These are phyloP conservation scores for Antrozous pallidus DNA, from an alignment of 2,797 vertebrate species.

Conservation along the genomic window DNA sequence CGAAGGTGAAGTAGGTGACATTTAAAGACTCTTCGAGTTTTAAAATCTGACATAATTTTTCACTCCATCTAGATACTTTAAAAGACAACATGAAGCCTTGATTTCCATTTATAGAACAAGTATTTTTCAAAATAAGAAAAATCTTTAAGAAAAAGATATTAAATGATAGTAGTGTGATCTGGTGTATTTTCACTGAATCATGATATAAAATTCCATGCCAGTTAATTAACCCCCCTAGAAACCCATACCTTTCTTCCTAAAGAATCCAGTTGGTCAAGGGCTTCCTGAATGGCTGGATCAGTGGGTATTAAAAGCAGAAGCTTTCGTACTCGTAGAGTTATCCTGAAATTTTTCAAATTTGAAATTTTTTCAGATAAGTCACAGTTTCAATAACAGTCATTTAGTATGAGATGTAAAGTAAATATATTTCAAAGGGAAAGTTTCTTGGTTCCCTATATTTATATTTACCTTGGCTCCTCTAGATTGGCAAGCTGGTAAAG, in stretches of 20 bases:
- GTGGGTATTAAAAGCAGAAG: constrained; percentile 97
- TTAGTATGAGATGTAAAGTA: not conserved
- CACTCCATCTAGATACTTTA: not conserved
- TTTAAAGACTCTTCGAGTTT: not conserved
- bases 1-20: not conserved
- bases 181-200: not conserved
- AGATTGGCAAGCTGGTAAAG: constrained; percentile 98
- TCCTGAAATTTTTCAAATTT: constrained; percentile 84
- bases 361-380: constrained; percentile 35
- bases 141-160: not conserved
- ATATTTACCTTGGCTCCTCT: constrained; percentile 92
- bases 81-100: constrained; percentile 9
- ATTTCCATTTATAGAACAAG: not conserved
- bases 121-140: constrained; percentile 37
- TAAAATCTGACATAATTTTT: not conserved
- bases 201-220: not conserved
- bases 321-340: constrained; percentile 96
- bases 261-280: constrained; percentile 91
- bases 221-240: not conserved
- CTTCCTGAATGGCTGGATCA: constrained; percentile 98
- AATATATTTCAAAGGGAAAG: not conserved
- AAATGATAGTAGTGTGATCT: not conserved
- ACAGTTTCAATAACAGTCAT: not conserved
- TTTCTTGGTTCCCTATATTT: not conserved
- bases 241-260: constrained; percentile 86